phyloP scores from a whole-genome alignment of 2,888 invertebrate species.

The Caenorhabditis angaria region DNA sequence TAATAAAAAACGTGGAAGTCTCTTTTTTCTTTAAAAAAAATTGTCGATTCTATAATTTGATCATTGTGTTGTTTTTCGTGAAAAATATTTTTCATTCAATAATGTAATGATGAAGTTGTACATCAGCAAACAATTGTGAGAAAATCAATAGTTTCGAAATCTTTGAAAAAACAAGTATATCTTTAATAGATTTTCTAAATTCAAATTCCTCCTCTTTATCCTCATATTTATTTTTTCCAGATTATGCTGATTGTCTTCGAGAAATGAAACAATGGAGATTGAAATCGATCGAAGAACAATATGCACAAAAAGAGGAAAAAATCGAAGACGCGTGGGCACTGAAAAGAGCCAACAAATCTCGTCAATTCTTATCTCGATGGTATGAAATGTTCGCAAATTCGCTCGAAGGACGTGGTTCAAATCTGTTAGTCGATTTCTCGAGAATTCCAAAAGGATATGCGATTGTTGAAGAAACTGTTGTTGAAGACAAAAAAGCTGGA shows the following conservation, averaged over 20 bases:
- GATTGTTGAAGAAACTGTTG: slow-evolving; percentile 45
- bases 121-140: too few relatives aligned
- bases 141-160: too few relatives aligned
- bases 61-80: too few relatives aligned
- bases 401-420: slow-evolving; percentile 65
- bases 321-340: slow-evolving; percentile 56
- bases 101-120: too few relatives aligned
- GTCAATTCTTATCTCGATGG: slow-evolving; percentile 64
- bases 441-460: slow-evolving; percentile 62
- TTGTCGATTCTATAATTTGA: too few relatives aligned
- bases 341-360: slow-evolving; percentile 52
- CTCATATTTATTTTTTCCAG: slow-evolving; percentile 15
- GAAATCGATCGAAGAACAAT: slow-evolving; percentile 57
- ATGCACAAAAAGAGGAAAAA: slow-evolving; percentile 58
- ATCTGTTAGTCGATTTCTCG: slow-evolving; percentile 70
- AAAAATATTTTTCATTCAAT: too few relatives aligned
- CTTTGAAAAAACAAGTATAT: slow-evolving; percentile 14
- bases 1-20: too few relatives aligned
- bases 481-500: slow-evolving; percentile 48
- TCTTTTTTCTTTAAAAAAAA: too few relatives aligned
- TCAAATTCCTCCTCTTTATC: too few relatives aligned
- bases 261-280: slow-evolving; percentile 60
- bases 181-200: not conserved
- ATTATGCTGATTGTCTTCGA: slow-evolving; percentile 54
- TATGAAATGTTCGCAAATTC: slow-evolving; percentile 70